Percentiles rank a stretch among this genome's conserved stretches.
phyloP scores from a whole-genome alignment of 2,113 vertebrate species.

The Bombycilla garrulus region DNA sequence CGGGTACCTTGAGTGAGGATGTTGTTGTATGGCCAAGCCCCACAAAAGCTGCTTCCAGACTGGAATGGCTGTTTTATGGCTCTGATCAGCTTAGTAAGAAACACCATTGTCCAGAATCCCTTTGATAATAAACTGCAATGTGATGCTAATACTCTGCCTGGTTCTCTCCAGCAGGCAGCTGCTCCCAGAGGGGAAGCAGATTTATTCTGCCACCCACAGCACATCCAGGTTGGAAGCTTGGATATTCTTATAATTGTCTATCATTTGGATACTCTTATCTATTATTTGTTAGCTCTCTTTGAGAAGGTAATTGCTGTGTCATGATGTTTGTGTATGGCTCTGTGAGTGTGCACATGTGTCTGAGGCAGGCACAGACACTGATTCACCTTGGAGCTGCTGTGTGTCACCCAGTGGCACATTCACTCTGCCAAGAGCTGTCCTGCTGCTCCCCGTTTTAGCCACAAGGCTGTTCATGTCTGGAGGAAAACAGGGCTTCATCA shows the following conservation, averaged over 20 bases:
- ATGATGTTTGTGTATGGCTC: background rate
- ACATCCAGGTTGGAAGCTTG: background rate
- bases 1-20: background rate
- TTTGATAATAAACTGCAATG: background rate
- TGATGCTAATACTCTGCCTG: background rate
- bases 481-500: background rate
- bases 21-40: background rate
- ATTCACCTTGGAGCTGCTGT: background rate
- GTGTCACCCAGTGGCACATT: background rate
- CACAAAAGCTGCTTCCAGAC: background rate
- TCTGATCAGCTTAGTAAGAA: background rate
- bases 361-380: background rate
- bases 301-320: background rate
- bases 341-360: background rate
- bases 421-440: background rate
- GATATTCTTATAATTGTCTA: background rate
- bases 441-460: background rate
- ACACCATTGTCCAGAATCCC: background rate
- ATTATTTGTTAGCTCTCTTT: background rate
- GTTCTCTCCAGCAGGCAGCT: background rate
- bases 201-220: background rate
- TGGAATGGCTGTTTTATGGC: background rate
- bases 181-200: constrained; percentile 2
- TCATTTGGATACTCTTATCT: background rate
- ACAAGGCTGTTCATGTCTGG: background rate